These are phyloP conservation scores for Pelodytes ibericus DNA, from an alignment of 2,797 vertebrate species.

Conservation along the genomic window DNA sequence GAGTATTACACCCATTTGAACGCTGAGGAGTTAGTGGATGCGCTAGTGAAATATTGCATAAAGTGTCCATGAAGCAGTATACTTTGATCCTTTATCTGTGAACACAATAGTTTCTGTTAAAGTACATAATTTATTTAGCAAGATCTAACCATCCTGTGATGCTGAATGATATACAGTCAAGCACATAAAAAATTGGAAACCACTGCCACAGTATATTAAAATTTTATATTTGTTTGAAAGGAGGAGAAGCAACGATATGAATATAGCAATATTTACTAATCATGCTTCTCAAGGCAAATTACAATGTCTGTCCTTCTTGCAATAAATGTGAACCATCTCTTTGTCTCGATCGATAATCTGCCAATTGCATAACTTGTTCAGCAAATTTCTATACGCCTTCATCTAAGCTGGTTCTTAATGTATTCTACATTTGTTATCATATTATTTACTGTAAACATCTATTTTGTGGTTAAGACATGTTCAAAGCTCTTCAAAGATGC, in stretches of 20 bases:
- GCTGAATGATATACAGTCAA: background rate
- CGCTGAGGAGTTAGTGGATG: too few relatives aligned
- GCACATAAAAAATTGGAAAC: background rate
- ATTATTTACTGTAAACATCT: background rate
- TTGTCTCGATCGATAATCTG: slow-evolving; percentile 24
- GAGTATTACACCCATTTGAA: too few relatives aligned
- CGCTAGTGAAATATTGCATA: too few relatives aligned
- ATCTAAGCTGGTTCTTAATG: background rate
- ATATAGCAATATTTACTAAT: background rate
- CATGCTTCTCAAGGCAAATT: background rate
- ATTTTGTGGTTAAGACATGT: too few relatives aligned
- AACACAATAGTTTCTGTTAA: too few relatives aligned
- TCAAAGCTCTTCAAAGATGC: too few relatives aligned
- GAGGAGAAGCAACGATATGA: background rate
- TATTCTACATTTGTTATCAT: background rate
- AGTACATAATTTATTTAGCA: too few relatives aligned
- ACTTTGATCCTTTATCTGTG: too few relatives aligned
- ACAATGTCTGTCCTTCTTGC: background rate
- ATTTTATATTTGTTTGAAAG: background rate
- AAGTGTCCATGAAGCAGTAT: too few relatives aligned
- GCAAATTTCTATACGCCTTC: background rate
- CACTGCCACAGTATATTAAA: background rate
- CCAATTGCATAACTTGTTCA: slow-evolving; percentile 10
- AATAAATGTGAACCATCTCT: slow-evolving; percentile 21
- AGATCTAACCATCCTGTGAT: too few relatives aligned